A percentile compares a stretch with the other conserved stretches of the same genome.
Conservation (phyloP, 2,113 vertebrate species). For the Lampris incognitus region DNA sequence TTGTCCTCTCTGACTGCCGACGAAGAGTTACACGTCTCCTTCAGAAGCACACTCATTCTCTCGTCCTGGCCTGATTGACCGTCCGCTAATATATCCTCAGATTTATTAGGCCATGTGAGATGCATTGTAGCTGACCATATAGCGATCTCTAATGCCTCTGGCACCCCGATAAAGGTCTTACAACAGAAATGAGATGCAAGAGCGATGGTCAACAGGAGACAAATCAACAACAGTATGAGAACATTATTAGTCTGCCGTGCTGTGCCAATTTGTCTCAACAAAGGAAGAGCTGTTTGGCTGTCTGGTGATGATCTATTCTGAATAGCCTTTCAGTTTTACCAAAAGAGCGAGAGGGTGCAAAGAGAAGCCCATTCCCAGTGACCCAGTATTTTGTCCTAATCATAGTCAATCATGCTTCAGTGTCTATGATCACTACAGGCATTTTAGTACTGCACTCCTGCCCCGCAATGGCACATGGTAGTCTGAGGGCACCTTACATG, state of each 20-base stretch:
- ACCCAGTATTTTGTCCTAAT: constrained; percentile 25
- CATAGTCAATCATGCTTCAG: background rate
- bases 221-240: constrained; percentile 26
- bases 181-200: constrained; percentile 25
- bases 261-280: constrained; percentile 43
- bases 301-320: constrained; percentile 36
- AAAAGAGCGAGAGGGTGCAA: constrained; percentile 10
- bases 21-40: constrained; percentile 37
- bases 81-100: constrained; percentile 49
- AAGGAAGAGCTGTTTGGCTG: constrained; percentile 14
- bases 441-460: background rate
- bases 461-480: background rate
- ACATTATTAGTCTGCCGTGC: constrained; percentile 17
- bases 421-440: background rate
- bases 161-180: constrained; percentile 36
- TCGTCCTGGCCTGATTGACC: constrained; percentile 57
- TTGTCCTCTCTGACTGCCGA: constrained; percentile 23
- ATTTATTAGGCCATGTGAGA: constrained; percentile 59
- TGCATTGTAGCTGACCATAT: constrained; percentile 43
- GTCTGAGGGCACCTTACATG: background rate
- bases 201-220: constrained; percentile 6
- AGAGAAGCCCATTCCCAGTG: constrained; percentile 14
- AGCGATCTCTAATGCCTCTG: constrained; percentile 24
- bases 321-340: constrained; percentile 32
- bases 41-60: constrained; percentile 23